Evolutionary conservation across 2,888 invertebrate genomes (phyloP).

Genomic region (Drosophila paranaensis): DNA sequence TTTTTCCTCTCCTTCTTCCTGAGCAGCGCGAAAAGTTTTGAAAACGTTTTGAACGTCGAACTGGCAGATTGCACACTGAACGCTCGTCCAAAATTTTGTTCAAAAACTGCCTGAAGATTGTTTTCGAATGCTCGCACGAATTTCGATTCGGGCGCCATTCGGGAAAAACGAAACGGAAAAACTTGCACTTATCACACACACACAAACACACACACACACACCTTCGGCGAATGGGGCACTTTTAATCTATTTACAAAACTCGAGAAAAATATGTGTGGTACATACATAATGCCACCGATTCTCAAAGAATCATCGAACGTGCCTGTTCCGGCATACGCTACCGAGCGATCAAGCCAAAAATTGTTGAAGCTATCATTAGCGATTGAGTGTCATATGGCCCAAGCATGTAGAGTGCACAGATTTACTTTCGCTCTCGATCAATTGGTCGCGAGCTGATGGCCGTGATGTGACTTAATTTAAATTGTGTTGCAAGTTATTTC

Average conservation of each 20-base stretch:
- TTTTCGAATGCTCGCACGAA: constrained; percentile 45
- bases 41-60: constrained; percentile 39
- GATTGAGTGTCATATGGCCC: constrained; percentile 33
- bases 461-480: constrained; percentile 58
- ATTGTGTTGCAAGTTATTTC: constrained; percentile 50
- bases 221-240: constrained; percentile 50
- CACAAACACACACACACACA: not conserved
- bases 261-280: constrained; percentile 45
- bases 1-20: constrained; percentile 25
- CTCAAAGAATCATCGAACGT: constrained; percentile 35
- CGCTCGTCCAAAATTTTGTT: constrained; percentile 49
- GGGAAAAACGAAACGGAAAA: constrained; percentile 41
- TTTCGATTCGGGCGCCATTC: constrained; percentile 41
- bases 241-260: constrained; percentile 73
- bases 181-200: constrained; percentile 58
- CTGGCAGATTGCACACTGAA: constrained; percentile 56
- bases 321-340: constrained; percentile 49
- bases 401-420: constrained; percentile 35
- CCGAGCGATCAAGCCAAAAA: constrained; percentile 4
- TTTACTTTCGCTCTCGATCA: constrained; percentile 65
- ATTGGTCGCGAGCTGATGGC: constrained; percentile 41
- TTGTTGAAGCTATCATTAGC: constrained; percentile 1
- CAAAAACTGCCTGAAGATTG: constrained; percentile 53
- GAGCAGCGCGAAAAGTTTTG: constrained; percentile 7
- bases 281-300: constrained; percentile 36